Percentiles rank a stretch among this genome's conserved stretches.
Conservation (phyloP, 2,797 vertebrate genomes). For the Rachycentron canadum region DNA sequence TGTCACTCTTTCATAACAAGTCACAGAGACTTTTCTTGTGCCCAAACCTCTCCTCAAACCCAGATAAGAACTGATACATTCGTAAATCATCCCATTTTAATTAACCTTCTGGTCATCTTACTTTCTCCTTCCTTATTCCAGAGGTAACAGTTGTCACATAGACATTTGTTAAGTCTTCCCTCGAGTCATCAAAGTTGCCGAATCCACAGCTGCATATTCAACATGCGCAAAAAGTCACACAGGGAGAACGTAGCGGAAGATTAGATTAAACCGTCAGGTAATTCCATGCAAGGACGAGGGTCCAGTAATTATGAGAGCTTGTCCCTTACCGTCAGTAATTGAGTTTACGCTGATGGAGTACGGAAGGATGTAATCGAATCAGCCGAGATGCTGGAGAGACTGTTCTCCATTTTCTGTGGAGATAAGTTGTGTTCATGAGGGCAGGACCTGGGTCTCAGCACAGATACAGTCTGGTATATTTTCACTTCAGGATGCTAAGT, state of each 20-base stretch:
- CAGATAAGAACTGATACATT: conserved; percentile 42
- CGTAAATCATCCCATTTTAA: conserved; percentile 46
- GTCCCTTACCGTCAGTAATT: conserved; percentile 72
- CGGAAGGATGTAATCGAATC: conserved; percentile 77
- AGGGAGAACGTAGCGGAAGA: conserved; percentile 48
- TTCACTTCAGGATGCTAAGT: conserved; percentile 12
- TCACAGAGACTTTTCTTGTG: conserved; percentile 33
- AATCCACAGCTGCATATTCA: conserved; percentile 32
- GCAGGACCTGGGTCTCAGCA: neutral
- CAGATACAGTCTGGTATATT: conserved; percentile 2
- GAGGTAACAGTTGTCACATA: conserved; percentile 1
- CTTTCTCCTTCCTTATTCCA: conserved; percentile 23
- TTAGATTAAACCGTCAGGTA: conserved; percentile 65
- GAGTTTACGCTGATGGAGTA: conserved; percentile 76
- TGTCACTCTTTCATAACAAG: conserved; percentile 20
- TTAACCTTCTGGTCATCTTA: conserved; percentile 53
- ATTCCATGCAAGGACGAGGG: conserved; percentile 59
- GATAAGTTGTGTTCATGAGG: conserved; percentile 28
- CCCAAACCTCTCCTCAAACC: conserved; percentile 18
- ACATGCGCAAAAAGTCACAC: conserved; percentile 47
- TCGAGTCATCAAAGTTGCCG: conserved; percentile 14
- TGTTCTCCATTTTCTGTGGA: conserved; percentile 48
- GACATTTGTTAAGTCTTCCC: conserved; percentile 42
- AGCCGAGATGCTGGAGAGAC: conserved; percentile 61
- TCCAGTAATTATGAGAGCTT: conserved; percentile 67